Evolutionary conservation across 2,888 invertebrate species (phyloP).

Genomic region (Philopedon plagiatum): DNA sequence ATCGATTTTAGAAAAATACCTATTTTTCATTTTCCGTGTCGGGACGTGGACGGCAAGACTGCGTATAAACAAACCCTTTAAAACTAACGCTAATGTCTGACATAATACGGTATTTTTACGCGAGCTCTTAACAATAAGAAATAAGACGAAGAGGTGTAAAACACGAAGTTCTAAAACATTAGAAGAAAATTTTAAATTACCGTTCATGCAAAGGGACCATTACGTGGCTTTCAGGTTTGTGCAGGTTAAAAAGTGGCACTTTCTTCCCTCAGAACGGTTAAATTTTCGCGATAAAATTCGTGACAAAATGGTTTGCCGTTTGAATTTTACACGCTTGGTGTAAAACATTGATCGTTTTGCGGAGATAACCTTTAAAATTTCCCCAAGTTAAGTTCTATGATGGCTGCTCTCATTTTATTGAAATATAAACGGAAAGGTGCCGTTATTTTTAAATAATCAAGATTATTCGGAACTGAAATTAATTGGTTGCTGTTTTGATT

Average conservation of each 20-base stretch:
- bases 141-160: constrained; percentile 3
- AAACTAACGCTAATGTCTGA: too few species aligned
- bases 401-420: constrained; percentile 11
- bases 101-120: neutral
- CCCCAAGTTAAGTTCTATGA: constrained; percentile 4
- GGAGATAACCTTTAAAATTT: constrained; percentile 25
- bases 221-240: constrained; percentile 41
- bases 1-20: too few species aligned
- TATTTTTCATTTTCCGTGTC: too few species aligned
- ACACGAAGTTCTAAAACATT: constrained; percentile 10
- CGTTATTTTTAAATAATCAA: neutral
- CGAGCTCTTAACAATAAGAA: neutral
- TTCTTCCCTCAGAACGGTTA: constrained; percentile 44
- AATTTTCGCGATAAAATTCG: constrained; percentile 49
- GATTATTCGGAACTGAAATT: neutral
- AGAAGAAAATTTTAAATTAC: constrained; percentile 35
- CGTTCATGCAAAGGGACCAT: constrained; percentile 45
- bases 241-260: constrained; percentile 48
- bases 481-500: too few species aligned
- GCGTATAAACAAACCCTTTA: too few species aligned
- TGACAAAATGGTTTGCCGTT: constrained; percentile 49
- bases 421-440: constrained; percentile 5
- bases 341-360: constrained; percentile 37
- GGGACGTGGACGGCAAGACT: too few species aligned
- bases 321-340: constrained; percentile 47